Percentiles rank a stretch among this genome's conserved stretches.
Evolutionary conservation across 2,888 invertebrate genomes (phyloP).

Genomic region (Bombylius major): DNA sequence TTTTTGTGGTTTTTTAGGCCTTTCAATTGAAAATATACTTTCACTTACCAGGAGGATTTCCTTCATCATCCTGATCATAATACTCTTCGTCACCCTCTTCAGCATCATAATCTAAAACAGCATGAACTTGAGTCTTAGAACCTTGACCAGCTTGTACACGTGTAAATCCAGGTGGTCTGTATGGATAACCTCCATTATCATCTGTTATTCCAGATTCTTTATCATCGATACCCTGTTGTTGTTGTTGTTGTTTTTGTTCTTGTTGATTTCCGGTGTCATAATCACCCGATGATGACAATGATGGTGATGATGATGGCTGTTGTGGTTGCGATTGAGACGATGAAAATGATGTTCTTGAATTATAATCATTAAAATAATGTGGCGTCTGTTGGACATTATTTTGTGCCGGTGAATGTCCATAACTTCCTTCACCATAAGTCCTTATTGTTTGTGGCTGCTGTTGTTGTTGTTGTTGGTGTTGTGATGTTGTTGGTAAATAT

Average conservation of each 20-base stretch:
- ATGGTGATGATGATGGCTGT: constrained; percentile 1
- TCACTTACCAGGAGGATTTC: background rate
- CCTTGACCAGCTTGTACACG: constrained; percentile 46
- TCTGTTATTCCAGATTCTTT: background rate
- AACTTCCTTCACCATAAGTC: constrained; percentile 31
- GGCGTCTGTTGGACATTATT: background rate
- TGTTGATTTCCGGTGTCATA: background rate
- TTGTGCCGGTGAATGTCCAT: constrained; percentile 20
- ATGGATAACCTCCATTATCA: constrained; percentile 31
- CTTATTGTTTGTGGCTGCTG: constrained; percentile 19
- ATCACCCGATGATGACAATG: background rate
- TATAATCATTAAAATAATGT: constrained; percentile 11
- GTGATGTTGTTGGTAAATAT: background rate
- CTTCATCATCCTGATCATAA: constrained; percentile 22
- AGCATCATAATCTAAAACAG: constrained; percentile 35
- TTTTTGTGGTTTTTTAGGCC: no score
- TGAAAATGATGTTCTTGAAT: constrained; percentile 7
- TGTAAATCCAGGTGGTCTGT: constrained; percentile 50
- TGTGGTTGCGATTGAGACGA: background rate
- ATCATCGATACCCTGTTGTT: background rate
- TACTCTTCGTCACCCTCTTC: constrained; percentile 35
- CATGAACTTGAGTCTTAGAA: constrained; percentile 38
- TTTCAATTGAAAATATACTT: background rate
- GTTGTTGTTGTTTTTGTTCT: constrained; percentile 4
- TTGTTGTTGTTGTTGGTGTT: constrained; percentile 8